Evolutionary conservation across 2,888 invertebrate genomes (phyloP).

Genomic region (Molorchus minor): DNA sequence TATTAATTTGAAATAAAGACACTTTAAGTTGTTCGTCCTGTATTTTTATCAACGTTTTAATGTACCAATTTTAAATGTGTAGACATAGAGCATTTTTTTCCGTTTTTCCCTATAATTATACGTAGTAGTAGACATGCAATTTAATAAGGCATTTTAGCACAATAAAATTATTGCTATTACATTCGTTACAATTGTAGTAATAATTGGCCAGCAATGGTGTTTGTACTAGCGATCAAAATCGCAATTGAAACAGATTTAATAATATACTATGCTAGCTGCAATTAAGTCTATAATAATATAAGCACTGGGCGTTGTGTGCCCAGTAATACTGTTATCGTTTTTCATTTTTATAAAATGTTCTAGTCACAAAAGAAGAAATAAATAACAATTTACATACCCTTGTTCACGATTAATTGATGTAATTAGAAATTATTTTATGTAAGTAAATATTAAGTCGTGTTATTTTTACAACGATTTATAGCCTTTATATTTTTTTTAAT

Average conservation of each 20-base stretch:
- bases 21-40: no score
- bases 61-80: no score
- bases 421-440: conserved; percentile 8
- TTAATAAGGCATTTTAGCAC: no score
- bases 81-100: no score
- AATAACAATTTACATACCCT: conserved; percentile 8
- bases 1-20: no score
- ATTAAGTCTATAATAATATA: conserved; percentile 10
- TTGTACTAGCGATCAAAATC: conserved; percentile 20
- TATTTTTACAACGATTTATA: conserved; percentile 2
- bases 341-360: conserved; percentile 1
- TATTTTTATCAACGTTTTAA: no score
- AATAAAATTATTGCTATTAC: no score
- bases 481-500: neutral
- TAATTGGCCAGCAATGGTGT: no score
- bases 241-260: conserved; percentile 13
- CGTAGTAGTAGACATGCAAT: no score
- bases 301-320: conserved; percentile 9
- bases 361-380: neutral
- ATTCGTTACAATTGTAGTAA: no score
- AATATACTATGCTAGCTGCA: conserved; percentile 4
- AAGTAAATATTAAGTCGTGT: conserved; percentile 3
- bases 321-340: conserved; percentile 6
- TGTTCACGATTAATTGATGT: conserved; percentile 9
- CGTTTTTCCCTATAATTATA: no score